A percentile compares a stretch with the other conserved stretches of the same genome.
Evolutionary conservation across 2,113 vertebrate species (phyloP).

Genomic region (Malaclemys terrapin): DNA sequence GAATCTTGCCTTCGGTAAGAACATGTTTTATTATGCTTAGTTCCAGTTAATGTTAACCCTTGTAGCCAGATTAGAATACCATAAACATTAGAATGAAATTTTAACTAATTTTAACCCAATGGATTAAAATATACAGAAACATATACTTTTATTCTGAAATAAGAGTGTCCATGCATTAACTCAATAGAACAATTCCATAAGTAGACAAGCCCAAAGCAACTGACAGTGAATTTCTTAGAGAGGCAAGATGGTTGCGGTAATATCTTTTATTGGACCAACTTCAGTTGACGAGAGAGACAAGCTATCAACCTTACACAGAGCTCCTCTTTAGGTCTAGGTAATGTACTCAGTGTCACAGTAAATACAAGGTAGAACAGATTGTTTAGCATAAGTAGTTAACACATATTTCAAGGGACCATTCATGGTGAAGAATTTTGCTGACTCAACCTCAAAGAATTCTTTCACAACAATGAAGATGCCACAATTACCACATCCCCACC

Average conservation of each 20-base stretch:
- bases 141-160: background rate
- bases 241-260: background rate
- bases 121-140: background rate
- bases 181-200: background rate
- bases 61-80: background rate
- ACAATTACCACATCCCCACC: background rate
- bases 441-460: background rate
- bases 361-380: background rate
- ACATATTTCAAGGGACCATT: background rate
- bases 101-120: background rate
- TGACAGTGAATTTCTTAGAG: background rate
- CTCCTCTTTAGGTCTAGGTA: background rate
- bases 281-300: background rate
- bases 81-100: background rate
- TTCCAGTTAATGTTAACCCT: background rate
- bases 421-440: background rate
- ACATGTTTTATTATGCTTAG: background rate
- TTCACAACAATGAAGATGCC: background rate
- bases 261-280: background rate
- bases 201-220: background rate
- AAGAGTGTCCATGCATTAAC: background rate
- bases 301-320: background rate
- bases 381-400: background rate
- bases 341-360: background rate
- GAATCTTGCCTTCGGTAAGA: slow-evolving; percentile 93